Percentiles rank a stretch among this genome's conserved stretches.
phyloP scores from a whole-genome alignment of 1,140 invertebrate genomes.

The Ips typographus region DNA sequence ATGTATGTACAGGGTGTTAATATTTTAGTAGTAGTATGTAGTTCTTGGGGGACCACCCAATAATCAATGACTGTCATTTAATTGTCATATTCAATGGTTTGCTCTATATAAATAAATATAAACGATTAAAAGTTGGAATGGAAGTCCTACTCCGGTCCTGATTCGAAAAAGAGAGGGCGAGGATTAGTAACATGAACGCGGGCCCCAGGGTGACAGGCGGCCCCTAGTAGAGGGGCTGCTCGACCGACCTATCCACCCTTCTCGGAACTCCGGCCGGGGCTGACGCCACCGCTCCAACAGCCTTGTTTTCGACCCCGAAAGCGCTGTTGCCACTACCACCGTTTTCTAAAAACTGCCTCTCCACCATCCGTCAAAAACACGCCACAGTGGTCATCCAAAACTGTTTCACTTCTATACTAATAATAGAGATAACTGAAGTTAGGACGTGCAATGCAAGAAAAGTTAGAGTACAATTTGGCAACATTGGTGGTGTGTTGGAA shows the following conservation, averaged over 20 bases:
- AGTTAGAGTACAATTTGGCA: not conserved
- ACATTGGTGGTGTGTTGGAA: slow-evolving; percentile 5
- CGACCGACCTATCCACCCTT: slow-evolving; percentile 27
- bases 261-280: slow-evolving; percentile 32
- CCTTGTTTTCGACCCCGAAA: slow-evolving; percentile 15
- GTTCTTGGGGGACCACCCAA: too few relatives aligned
- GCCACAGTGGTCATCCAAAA: too few relatives aligned
- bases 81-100: too few relatives aligned
- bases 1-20: too few relatives aligned
- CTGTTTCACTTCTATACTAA: too few relatives aligned
- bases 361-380: too few relatives aligned
- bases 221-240: slow-evolving; percentile 25
- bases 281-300: slow-evolving; percentile 20
- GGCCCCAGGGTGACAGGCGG: slow-evolving; percentile 27
- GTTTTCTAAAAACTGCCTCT: not conserved
- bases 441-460: too few relatives aligned
- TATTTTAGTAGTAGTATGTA: too few relatives aligned
- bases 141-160: slow-evolving; percentile 10
- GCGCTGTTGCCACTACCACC: slow-evolving; percentile 13
- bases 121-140: not conserved
- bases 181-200: slow-evolving; percentile 36
- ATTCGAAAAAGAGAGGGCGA: slow-evolving; percentile 12
- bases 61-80: too few relatives aligned
- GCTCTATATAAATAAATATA: too few relatives aligned
- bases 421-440: too few relatives aligned